A percentile compares a stretch with the other conserved stretches of the same genome.
Evolutionary conservation across 2,797 vertebrate genomes (phyloP).

Genomic region (Pogoniulus pusillus): DNA sequence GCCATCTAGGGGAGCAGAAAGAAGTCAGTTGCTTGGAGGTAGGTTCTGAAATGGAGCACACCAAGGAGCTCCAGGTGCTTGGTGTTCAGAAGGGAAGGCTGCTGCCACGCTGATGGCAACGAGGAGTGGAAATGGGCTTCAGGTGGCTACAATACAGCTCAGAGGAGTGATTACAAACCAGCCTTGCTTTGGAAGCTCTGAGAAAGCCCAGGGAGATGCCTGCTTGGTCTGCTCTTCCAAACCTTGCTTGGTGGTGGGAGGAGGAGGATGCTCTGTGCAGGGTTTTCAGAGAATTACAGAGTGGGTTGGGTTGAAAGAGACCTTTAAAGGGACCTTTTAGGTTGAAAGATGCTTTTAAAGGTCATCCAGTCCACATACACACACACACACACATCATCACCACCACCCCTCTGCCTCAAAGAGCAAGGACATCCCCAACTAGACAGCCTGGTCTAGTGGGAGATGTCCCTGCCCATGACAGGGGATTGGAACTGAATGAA

Average conservation of each 20-base stretch:
- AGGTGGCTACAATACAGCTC: not conserved
- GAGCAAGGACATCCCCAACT: too few species aligned
- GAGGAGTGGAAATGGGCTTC: not conserved
- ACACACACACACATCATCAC: too few species aligned
- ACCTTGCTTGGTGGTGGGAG: not conserved
- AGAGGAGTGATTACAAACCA: not conserved
- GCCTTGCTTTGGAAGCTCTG: not conserved
- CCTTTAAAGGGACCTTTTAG: too few species aligned
- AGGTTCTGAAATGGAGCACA: not conserved
- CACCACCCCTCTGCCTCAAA: too few species aligned
- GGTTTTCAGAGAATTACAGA: not conserved
- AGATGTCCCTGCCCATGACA: too few species aligned
- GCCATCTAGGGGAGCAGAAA: constrained; percentile 56
- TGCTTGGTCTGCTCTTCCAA: not conserved
- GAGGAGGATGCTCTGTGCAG: not conserved
- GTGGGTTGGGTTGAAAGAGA: too few species aligned
- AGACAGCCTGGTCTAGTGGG: too few species aligned
- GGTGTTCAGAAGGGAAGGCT: not conserved
- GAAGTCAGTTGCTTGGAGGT: constrained; percentile 10
- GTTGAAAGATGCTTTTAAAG: too few species aligned
- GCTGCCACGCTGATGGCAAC: not conserved
- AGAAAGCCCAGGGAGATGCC: not conserved
- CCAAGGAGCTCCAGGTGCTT: not conserved
- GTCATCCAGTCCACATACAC: too few species aligned
- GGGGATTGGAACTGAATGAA: too few species aligned